phyloP scores from a whole-genome alignment of 2,797 vertebrate genomes.

The Hozukius guyotensis region DNA sequence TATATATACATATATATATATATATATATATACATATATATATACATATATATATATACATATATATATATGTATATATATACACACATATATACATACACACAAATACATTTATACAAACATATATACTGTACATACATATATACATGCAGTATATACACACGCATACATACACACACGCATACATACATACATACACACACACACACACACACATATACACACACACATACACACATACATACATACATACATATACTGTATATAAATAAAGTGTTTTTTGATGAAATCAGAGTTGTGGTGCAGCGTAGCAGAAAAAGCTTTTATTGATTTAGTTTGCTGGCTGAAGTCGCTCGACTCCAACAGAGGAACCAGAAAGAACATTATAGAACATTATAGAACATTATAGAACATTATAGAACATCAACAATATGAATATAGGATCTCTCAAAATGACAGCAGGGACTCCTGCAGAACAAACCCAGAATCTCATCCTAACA shows the following conservation, averaged over 20 bases:
- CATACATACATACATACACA: no score
- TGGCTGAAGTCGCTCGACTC: conserved; percentile 68
- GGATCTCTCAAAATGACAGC: conserved; percentile 72
- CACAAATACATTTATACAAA: no score
- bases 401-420: conserved; percentile 67
- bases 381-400: conserved; percentile 68
- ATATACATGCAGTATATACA: no score
- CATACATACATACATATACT: no score
- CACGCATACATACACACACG: no score
- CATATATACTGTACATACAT: no score
- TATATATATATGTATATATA: no score
- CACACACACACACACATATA: no score
- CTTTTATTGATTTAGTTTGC: conserved; percentile 84
- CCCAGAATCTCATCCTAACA: conserved; percentile 34
- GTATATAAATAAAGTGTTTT: no score
- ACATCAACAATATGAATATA: conserved; percentile 80
- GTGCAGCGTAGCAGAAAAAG: conserved; percentile 74
- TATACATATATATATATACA: no score
- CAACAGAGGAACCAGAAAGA: conserved; percentile 68
- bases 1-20: fast-evolving
- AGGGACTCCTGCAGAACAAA: conserved; percentile 52
- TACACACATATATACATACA: no score
- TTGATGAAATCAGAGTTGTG: neutral
- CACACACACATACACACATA: fast-evolving
- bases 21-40: fast-evolving